Evolutionary conservation across 2,888 invertebrate species (phyloP), one percentile per base, ranked within the genome.

Genomic region (Eupithecia tripunctaria): DNA sequence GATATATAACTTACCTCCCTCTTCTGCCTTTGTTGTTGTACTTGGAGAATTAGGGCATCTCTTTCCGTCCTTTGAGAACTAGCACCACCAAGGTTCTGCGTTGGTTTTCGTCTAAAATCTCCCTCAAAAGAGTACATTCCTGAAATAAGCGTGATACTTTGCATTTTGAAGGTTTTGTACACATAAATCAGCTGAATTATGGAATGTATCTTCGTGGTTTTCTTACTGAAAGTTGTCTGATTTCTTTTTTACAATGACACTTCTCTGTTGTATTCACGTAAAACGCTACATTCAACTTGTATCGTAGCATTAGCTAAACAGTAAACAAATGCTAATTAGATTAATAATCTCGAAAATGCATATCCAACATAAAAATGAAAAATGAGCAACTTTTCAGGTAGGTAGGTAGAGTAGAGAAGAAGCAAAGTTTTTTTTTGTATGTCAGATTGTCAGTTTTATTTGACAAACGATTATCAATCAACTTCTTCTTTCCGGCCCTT

Each of bases 41-140:
- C 97, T 87, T 97, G 97, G 72, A 96, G 96, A 77, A 99, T 94
- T 67, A 98, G 91, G 69, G 96, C 95, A 84, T 97, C 97, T 73
- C 96, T 93, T 83, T 96, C 95, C 77, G 94, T 95, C 78, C 94
- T 96, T 77, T 96, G 95, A 72, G 95, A 95, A 85, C 97, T 97
- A n/a, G 97, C 97, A 74, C 99, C 99, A 75, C 98, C 97, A 80
- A 99, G 95, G 90, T 97, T 98, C 92, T 99, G 99, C 84, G 97
- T 96, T 12, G 99, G 99, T 89, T 96, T 97, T 67, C 97, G 95
- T 85, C 97, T 96, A 88, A 97, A 98, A 88, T 98, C 97, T 71
- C 99, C 99, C 89, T 99, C 98, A 88, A 99, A 99, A 85, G 97
- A 95, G 90, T 96, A 96, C 96, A 96, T 96, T 75, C 78, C 89